Percentiles rank a stretch among this genome's conserved stretches.
Evolutionary conservation across 2,888 invertebrate genomes (phyloP).

Genomic region (Podotricha telesiphe): DNA sequence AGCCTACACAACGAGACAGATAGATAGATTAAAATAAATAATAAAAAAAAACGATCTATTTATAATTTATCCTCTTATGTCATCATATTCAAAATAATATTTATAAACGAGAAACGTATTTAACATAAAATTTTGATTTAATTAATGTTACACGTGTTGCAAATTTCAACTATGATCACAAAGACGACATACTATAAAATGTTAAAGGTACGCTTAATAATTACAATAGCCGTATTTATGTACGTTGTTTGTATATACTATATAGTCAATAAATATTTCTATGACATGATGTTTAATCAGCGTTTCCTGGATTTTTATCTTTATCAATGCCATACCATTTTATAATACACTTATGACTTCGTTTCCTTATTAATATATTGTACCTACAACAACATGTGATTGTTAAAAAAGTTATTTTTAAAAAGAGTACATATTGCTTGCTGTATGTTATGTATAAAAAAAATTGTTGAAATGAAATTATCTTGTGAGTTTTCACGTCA

Average conservation of each 20-base stretch:
- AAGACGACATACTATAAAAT: not conserved
- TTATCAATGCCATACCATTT: conserved; percentile 31
- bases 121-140: not conserved
- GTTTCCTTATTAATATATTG: conserved; percentile 39
- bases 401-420: not conserved
- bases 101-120: not conserved
- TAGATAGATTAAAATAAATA: no score
- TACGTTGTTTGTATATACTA: not conserved
- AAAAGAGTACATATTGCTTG: not conserved
- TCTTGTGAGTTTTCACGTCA: no score
- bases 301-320: conserved; percentile 33
- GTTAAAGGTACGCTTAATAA: not conserved
- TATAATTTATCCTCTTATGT: no score
- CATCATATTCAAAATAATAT: not conserved
- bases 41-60: not conserved
- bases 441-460: not conserved
- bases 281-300: conserved; percentile 12
- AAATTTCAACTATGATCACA: no score
- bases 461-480: no score
- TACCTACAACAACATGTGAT: not conserved
- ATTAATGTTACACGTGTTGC: not conserved
- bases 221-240: conserved; percentile 2
- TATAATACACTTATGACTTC: conserved; percentile 34
- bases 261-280: conserved; percentile 3
- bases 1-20: conserved; percentile 23